Percentiles rank a stretch among this genome's conserved stretches.
These are phyloP conservation scores for Magallana gigas DNA, from an alignment of 1,140 invertebrate genomes.

Conservation along the genomic window DNA sequence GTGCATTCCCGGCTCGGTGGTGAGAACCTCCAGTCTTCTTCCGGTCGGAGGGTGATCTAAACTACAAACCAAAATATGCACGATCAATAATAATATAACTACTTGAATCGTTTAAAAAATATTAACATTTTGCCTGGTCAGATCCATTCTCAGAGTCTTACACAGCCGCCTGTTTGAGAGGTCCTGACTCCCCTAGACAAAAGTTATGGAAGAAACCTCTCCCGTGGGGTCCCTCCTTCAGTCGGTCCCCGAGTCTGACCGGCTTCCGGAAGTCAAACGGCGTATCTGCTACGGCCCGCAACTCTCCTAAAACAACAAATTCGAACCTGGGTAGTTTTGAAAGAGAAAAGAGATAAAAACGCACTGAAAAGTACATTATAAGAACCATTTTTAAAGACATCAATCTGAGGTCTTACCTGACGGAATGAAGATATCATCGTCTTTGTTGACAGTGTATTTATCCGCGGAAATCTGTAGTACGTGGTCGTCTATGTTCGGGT, in stretches of 20 bases:
- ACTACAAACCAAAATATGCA: conserved; percentile 68
- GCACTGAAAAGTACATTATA: too few species aligned
- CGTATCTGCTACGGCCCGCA: conserved; percentile 84
- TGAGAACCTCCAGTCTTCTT: conserved; percentile 87
- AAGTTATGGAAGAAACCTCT: conserved; percentile 90
- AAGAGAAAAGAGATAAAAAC: not conserved
- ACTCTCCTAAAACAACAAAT: conserved; percentile 81
- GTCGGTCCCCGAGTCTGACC: conserved; percentile 78
- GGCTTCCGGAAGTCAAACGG: conserved; percentile 85
- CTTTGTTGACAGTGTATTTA: conserved; percentile 82
- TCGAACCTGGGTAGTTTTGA: not conserved
- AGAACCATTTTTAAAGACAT: not conserved
- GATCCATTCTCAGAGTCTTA: conserved; percentile 48
- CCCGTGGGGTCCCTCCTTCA: conserved; percentile 64
- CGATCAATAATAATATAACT: not conserved
- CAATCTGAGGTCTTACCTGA: conserved; percentile 77
- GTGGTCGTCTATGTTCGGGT: conserved; percentile 82
- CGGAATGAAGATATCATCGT: conserved; percentile 86
- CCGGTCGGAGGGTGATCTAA: conserved; percentile 86
- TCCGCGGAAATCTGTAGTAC: conserved; percentile 87
- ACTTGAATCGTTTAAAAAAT: too few species aligned
- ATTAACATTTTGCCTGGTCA: too few species aligned
- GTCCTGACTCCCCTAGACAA: conserved; percentile 80
- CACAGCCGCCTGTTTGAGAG: conserved; percentile 70
- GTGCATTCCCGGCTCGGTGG: conserved; percentile 93